Percentiles rank a stretch among this genome's conserved stretches.
Conservation (phyloP, 2,797 vertebrate species). For the Pachyuromys duprasi region DNA sequence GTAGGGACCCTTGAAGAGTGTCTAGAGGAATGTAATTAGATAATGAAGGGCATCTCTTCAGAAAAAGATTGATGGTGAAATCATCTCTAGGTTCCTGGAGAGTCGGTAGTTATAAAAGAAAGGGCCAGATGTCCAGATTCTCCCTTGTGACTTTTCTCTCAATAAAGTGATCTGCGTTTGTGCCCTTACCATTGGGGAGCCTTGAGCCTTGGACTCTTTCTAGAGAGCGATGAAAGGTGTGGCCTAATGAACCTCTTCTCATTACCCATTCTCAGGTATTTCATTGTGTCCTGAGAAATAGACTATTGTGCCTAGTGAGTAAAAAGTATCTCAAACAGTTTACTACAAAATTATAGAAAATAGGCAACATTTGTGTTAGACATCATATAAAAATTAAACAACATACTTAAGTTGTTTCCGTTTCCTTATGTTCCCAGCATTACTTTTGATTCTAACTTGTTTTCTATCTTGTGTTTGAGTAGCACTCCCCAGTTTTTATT, state of each 20-base stretch:
- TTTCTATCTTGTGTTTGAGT: not conserved
- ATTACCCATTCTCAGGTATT: not conserved
- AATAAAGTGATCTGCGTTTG: not conserved
- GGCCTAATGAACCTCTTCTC: not conserved
- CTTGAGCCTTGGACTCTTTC: not conserved
- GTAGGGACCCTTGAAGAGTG: not conserved
- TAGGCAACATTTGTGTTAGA: not conserved
- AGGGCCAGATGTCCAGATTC: not conserved
- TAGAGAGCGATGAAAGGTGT: not conserved
- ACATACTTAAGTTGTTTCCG: not conserved
- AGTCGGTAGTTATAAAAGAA: too few relatives aligned
- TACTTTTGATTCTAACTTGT: not conserved
- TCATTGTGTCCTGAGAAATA: not conserved
- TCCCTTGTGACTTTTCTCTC: not conserved
- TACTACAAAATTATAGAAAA: not conserved
- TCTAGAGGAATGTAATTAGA: not conserved
- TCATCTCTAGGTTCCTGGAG: too few relatives aligned
- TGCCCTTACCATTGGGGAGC: not conserved
- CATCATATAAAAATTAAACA: conserved; percentile 18
- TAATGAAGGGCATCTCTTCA: not conserved
- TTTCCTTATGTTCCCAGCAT: not conserved
- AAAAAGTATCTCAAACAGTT: conserved; percentile 1
- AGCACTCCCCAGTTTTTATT: not conserved
- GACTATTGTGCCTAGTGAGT: not conserved
- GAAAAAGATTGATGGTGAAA: not conserved